Evolutionary conservation across 2,888 invertebrate genomes (phyloP).

Genomic region (Aproaerema taeniolella): DNA sequence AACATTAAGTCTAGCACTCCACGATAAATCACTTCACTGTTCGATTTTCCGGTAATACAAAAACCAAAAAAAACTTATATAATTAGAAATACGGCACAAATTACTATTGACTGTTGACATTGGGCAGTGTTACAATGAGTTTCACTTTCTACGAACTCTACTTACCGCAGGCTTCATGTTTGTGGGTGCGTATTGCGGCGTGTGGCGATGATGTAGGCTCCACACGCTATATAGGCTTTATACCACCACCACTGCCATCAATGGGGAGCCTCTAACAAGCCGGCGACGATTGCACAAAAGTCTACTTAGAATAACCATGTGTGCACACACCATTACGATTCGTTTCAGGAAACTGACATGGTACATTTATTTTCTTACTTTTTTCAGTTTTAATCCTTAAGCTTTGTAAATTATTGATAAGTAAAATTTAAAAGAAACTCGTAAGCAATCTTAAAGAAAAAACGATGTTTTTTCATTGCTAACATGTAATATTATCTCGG

Average conservation of each 20-base stretch:
- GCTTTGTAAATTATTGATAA: too few species aligned
- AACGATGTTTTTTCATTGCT: too few species aligned
- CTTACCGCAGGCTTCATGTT: conserved; percentile 69
- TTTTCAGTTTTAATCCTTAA: too few species aligned
- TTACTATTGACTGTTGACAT: conserved; percentile 23
- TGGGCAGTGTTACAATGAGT: conserved; percentile 30
- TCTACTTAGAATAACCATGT: conserved; percentile 22
- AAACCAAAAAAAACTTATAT: conserved; percentile 1
- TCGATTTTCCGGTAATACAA: background rate
- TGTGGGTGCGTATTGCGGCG: conserved; percentile 44
- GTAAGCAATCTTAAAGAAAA: too few species aligned
- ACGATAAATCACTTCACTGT: background rate
- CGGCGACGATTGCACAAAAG: conserved; percentile 29
- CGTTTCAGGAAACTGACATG: background rate
- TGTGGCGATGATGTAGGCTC: conserved; percentile 35
- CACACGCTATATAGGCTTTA: conserved; percentile 47
- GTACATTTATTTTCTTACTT: too few species aligned
- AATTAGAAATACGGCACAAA: conserved; percentile 16
- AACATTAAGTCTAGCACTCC: too few species aligned
- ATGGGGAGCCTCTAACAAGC: conserved; percentile 24
- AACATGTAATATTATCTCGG: too few species aligned
- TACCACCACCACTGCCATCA: conserved; percentile 48
- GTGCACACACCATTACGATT: background rate
- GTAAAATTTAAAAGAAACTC: too few species aligned
- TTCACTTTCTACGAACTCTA: conserved; percentile 59